Percentiles rank a stretch among this genome's conserved stretches.
phyloP scores from a whole-genome alignment of 2,113 vertebrate species.

The Halcyon senegalensis region DNA sequence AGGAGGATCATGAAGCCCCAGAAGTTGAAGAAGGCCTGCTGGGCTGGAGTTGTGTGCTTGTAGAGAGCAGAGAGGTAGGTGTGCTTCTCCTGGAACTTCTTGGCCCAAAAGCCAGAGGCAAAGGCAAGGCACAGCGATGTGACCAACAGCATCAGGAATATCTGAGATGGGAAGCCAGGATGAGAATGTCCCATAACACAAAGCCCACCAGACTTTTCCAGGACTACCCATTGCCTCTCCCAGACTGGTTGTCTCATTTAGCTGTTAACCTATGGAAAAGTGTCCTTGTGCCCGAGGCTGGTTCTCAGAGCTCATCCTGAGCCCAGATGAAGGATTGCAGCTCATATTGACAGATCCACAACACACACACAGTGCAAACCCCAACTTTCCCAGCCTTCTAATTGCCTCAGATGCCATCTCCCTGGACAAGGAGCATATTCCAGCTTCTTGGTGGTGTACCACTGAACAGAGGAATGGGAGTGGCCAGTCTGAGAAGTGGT shows the following conservation, averaged over 20 bases:
- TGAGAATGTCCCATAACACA: background rate
- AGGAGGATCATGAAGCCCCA: slow-evolving; percentile 91
- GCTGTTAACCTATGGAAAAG: background rate
- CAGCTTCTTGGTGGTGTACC: background rate
- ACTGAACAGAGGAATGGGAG: background rate
- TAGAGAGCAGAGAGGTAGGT: slow-evolving; percentile 59
- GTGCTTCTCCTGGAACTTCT: slow-evolving; percentile 53
- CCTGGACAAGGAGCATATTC: background rate
- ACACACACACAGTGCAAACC: background rate
- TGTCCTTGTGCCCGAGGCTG: background rate
- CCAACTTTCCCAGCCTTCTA: background rate
- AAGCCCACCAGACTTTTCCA: background rate
- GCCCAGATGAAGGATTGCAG: background rate
- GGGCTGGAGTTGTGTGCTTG: background rate
- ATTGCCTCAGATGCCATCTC: background rate
- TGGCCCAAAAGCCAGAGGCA: slow-evolving; percentile 34
- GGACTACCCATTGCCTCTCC: background rate
- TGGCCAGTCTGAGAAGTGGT: background rate
- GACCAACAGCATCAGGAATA: slow-evolving; percentile 63
- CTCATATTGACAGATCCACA: fast-evolving
- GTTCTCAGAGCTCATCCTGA: background rate
- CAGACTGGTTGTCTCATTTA: background rate
- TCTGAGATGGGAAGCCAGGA: slow-evolving; percentile 32
- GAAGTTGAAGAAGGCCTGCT: slow-evolving; percentile 84
- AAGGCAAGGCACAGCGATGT: background rate